These are phyloP conservation scores for Hoplostethus atlanticus DNA, from an alignment of 2,797 vertebrate species.

Conservation along the genomic window DNA sequence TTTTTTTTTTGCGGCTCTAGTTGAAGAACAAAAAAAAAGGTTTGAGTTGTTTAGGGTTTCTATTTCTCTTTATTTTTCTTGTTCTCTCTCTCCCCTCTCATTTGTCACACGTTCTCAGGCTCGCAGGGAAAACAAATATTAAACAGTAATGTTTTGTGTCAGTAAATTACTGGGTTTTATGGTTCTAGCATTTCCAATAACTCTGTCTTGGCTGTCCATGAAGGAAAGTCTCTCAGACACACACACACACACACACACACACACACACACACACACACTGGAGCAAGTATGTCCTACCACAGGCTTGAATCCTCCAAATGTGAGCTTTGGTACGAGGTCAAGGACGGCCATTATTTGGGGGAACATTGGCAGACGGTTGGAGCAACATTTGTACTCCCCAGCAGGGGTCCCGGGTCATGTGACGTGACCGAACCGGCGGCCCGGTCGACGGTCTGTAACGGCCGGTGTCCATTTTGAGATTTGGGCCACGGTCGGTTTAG, in stretches of 20 bases:
- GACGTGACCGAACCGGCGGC: constrained; percentile 9
- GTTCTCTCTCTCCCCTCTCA: constrained; percentile 42
- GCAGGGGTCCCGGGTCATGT: constrained; percentile 17
- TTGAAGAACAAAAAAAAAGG: constrained; percentile 28
- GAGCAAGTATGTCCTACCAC: constrained; percentile 16
- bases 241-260: constrained; percentile 10
- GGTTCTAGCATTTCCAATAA: constrained; percentile 59
- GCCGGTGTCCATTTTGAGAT: neutral
- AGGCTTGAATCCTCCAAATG: constrained; percentile 43
- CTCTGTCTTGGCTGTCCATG: constrained; percentile 55
- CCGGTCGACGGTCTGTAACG: constrained; percentile 7
- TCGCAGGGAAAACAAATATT: constrained; percentile 66
- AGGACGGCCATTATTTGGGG: constrained; percentile 14
- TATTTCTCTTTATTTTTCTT: constrained; percentile 47
- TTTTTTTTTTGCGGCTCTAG: constrained; percentile 39
- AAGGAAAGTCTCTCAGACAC: constrained; percentile 40
- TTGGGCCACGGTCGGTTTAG: constrained; percentile 31
- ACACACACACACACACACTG: constrained; percentile 16
- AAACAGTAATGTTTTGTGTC: constrained; percentile 65
- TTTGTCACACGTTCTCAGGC: constrained; percentile 40
- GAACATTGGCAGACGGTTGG: constrained; percentile 3
- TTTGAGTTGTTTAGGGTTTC: constrained; percentile 62
- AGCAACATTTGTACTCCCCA: constrained; percentile 10
- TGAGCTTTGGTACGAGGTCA: constrained; percentile 47
- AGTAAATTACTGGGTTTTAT: constrained; percentile 65